These are phyloP conservation scores for Plodia interpunctella DNA, from an alignment of 1,140 invertebrate species.

Conservation along the genomic window DNA sequence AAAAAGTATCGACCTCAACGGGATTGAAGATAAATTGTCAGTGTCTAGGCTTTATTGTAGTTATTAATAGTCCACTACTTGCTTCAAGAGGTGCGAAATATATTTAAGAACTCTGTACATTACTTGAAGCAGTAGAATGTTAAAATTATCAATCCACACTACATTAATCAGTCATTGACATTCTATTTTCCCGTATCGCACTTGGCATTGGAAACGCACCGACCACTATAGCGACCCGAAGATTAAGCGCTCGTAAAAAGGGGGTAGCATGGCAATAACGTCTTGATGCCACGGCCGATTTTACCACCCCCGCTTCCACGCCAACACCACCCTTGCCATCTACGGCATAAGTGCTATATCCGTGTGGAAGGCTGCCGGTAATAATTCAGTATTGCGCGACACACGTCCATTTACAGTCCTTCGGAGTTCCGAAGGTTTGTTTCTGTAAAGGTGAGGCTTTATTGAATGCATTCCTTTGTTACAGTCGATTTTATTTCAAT, in stretches of 20 bases:
- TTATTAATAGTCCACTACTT: no score
- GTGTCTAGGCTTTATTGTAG: no score
- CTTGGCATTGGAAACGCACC: slow-evolving; percentile 30
- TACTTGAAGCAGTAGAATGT: no score
- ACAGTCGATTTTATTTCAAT: no score
- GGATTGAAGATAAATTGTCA: no score
- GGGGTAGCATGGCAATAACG: slow-evolving; percentile 56
- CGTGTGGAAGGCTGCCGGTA: not conserved
- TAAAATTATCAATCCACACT: no score
- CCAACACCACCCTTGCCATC: slow-evolving; percentile 18
- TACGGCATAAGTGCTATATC: slow-evolving; percentile 13
- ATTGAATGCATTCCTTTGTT: slow-evolving; percentile 1
- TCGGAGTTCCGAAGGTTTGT: slow-evolving; percentile 30
- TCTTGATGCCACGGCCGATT: slow-evolving; percentile 50
- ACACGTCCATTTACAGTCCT: slow-evolving; percentile 56
- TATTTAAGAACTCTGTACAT: no score
- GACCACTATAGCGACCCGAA: slow-evolving; percentile 38
- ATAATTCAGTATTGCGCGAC: slow-evolving; percentile 49
- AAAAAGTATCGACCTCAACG: no score
- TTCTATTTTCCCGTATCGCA: slow-evolving; percentile 26
- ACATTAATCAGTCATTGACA: no score
- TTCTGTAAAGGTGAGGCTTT: slow-evolving; percentile 14
- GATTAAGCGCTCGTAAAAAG: slow-evolving; percentile 70
- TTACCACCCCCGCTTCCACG: slow-evolving; percentile 15
- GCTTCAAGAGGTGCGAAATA: no score